Conservation (phyloP, 2,113 vertebrate species). For the Glaucidium brasilianum region DNA sequence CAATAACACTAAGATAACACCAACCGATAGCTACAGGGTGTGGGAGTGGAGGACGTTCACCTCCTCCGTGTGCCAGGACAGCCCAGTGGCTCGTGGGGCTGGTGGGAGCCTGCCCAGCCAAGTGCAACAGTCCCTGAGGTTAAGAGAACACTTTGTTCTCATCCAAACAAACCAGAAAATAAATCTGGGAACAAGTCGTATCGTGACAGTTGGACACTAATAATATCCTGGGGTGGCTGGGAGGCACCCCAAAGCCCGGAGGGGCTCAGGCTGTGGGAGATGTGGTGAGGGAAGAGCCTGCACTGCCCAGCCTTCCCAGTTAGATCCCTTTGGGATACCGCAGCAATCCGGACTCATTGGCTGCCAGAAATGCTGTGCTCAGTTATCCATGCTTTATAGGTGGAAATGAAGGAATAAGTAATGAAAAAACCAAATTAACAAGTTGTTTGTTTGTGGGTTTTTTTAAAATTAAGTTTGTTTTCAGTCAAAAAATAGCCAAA, state of each 20-base stretch:
- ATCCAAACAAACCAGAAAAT: not conserved
- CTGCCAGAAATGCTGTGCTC: not conserved
- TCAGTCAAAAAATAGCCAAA: not conserved
- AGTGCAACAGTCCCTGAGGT: not conserved
- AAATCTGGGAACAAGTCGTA: not conserved
- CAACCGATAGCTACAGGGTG: not conserved
- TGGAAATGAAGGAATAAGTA: not conserved
- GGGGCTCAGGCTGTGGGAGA: not conserved
- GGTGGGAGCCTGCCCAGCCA: not conserved
- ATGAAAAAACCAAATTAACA: not conserved
- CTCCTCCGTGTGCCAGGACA: not conserved
- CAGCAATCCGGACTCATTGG: rapidly evolving
- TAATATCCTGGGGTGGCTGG: not conserved
- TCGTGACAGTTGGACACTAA: not conserved
- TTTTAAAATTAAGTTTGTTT: not conserved
- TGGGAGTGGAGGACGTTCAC: rapidly evolving
- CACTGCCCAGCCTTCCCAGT: rapidly evolving
- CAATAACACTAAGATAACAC: not conserved
- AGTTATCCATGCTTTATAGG: not conserved
- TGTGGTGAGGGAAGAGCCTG: not conserved
- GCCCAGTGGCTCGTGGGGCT: rapidly evolving
- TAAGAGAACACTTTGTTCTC: not conserved
- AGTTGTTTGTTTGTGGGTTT: not conserved
- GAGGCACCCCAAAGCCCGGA: not conserved
- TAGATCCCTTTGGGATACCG: not conserved